Conservation (phyloP, 2,888 invertebrate species). For the Megalurothrips usitatus region DNA sequence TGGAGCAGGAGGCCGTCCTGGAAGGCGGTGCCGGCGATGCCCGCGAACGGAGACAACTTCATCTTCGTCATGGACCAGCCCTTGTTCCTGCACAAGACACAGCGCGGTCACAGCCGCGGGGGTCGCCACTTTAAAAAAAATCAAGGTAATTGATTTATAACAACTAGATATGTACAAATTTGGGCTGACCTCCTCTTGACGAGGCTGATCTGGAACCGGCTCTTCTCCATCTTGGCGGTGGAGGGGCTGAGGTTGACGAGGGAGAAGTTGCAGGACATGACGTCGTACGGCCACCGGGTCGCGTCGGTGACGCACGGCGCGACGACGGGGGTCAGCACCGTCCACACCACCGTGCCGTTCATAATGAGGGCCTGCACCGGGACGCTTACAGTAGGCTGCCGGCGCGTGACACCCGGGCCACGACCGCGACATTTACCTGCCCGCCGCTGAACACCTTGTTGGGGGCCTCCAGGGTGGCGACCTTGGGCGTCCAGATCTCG, state of each 20-base stretch:
- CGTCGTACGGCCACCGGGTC: neutral
- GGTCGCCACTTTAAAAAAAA: too few relatives aligned
- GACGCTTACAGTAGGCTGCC: too few relatives aligned
- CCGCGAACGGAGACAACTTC: neutral
- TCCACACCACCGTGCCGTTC: neutral
- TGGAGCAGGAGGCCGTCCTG: neutral
- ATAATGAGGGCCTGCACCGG: neutral
- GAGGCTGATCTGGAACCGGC: neutral
- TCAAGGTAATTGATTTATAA: too few relatives aligned
- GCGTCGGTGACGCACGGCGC: neutral
- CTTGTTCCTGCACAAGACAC: neutral
- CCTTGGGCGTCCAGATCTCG: conserved; percentile 1
- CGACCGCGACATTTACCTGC: neutral
- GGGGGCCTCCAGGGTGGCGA: neutral
- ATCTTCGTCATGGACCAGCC: neutral
- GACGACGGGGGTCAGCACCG: neutral
- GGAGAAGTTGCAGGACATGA: neutral
- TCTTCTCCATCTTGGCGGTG: neutral
- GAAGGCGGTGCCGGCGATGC: neutral
- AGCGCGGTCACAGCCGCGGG: neutral
- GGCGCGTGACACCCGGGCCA: neutral
- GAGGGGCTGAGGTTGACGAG: neutral
- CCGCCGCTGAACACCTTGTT: neutral
- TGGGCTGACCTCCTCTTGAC: neutral
- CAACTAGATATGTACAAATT: too few relatives aligned